Conservation (phyloP, 2,113 vertebrate species). For the Rhadina sibilatrix region DNA sequence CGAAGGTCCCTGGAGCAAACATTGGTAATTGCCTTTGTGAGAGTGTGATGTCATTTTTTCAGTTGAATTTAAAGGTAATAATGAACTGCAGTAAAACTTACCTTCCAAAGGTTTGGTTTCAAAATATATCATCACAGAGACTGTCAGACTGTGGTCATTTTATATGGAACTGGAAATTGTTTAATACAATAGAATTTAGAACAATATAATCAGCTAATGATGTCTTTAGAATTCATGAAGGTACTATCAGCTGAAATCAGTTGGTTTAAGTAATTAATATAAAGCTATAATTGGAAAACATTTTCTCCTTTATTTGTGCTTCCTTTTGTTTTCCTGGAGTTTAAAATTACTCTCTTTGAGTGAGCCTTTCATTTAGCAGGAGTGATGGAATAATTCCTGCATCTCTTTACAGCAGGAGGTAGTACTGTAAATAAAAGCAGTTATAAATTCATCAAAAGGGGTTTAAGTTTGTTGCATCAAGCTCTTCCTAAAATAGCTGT, state of each 20-base stretch:
- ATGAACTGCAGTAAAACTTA: neutral
- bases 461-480: neutral
- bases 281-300: neutral
- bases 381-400: neutral
- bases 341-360: neutral
- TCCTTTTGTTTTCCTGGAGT: neutral
- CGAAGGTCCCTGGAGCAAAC: neutral
- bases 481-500: conserved; percentile 5
- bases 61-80: neutral
- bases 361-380: neutral
- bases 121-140: neutral
- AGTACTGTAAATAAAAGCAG: neutral
- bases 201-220: neutral
- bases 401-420: neutral
- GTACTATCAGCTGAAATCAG: neutral
- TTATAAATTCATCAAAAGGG: neutral
- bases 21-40: neutral
- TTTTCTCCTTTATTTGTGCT: neutral
- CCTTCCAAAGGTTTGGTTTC: neutral
- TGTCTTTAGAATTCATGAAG: neutral
- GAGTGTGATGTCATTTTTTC: neutral
- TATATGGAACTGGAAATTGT: neutral
- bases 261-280: neutral
- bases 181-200: neutral
- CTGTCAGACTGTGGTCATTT: neutral